Evolutionary conservation across 2,797 vertebrate species (phyloP), one percentile per base, ranked within the genome.

Genomic region (Heterohyrax brucei): DNA sequence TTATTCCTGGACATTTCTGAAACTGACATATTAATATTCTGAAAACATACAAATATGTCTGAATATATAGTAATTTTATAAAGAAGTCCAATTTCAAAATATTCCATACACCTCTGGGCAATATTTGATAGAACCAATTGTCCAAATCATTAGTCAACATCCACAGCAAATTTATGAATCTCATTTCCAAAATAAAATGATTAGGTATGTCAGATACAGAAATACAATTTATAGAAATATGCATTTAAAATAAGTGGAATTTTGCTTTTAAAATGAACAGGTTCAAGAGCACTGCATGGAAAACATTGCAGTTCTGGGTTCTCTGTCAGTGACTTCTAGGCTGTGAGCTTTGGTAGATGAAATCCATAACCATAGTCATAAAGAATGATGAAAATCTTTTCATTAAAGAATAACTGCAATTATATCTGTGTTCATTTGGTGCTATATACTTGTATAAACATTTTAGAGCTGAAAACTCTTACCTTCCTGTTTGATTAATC

Each of bases 111-210:
- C 73, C 4, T 87, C 66, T 92, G 72, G 21, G 39, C 75, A 89
- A 73, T 91, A 76, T 46, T 77, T 91, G 22, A 84, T 80, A 94
- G 75, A 80, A 75, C 12, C 95, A 77, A 95, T 95, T 56, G 81
- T 80, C 30, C 81, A 70, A 95, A 87, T 83, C 44, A 81, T 87
- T 62, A 80, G 44, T 73, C 68, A 89, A 79, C 10, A 87, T 89
- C 19, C 44, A 87, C 1, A 73, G 19, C 76, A 61, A 75, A 79
- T 83, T 82, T 61, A 88, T 24, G 28, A 24, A 76, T 33, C 16
- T 48, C 1, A 64, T 77, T 92, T 24, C 64, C 80, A 86, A 96
- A 96, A 73, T 56, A 79, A 94, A 93, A 83, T 85, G 19, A 75
- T 92, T 92, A 85, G 61, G n/a, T 83, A 84, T 83, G 86, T 84